These are phyloP conservation scores for Dasysyrphus albostriatus DNA, from an alignment of 2,888 invertebrate genomes.

Conservation along the genomic window DNA sequence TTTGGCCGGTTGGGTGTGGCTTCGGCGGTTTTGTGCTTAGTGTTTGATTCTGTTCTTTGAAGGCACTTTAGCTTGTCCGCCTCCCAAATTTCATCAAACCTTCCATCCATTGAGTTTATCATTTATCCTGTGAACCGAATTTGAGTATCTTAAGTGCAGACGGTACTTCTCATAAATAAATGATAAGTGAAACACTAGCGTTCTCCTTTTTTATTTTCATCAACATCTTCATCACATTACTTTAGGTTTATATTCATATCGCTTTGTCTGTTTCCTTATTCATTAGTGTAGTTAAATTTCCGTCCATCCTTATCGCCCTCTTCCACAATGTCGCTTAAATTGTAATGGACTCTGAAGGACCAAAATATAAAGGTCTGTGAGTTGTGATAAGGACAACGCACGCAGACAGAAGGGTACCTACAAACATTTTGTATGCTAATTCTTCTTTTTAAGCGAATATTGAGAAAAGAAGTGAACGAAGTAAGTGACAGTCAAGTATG, in stretches of 20 bases:
- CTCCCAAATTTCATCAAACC: conserved; percentile 50
- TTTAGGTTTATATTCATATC: conserved; percentile 64
- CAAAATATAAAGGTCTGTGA: conserved; percentile 47
- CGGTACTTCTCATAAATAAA: conserved; percentile 76
- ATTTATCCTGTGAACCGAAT: conserved; percentile 74
- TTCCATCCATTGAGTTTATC: conserved; percentile 63
- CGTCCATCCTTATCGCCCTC: not conserved
- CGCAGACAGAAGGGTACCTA: conserved; percentile 29
- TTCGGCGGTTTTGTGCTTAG: conserved; percentile 61
- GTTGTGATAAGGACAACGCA: conserved; percentile 40
- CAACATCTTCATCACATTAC: conserved; percentile 53
- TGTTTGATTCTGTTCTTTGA: conserved; percentile 69
- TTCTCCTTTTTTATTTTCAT: conserved; percentile 26
- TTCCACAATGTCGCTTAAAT: conserved; percentile 53
- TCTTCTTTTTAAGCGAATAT: conserved; percentile 53
- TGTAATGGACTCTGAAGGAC: conserved; percentile 70
- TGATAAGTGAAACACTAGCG: conserved; percentile 73
- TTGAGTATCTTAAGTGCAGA: conserved; percentile 76
- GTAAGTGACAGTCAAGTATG: conserved; percentile 4
- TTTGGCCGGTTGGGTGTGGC: not conserved
- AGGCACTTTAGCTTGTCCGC: conserved; percentile 26
- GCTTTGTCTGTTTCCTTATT: conserved; percentile 57
- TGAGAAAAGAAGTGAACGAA: not conserved
- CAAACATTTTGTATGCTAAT: conserved; percentile 65
- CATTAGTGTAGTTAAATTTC: conserved; percentile 22